Evolutionary conservation across 2,797 vertebrate species (phyloP), one percentile per base, ranked within the genome.

Genomic region (Cossypha polioptera): DNA sequence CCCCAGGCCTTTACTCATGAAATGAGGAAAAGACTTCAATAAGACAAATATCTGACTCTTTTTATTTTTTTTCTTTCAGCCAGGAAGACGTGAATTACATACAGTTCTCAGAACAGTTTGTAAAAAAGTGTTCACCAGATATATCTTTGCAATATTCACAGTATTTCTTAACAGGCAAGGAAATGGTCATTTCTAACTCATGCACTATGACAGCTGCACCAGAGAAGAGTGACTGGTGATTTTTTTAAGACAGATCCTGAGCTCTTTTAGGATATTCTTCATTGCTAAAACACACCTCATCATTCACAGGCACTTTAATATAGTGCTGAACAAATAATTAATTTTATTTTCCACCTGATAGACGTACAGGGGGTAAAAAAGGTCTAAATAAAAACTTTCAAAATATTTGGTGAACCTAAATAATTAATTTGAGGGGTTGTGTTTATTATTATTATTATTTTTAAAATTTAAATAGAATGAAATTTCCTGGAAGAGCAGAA

Each of bases 371-470:
- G 10, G 1, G 1, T 2, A 5, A 10, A 58, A 73, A 77, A 45
- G 3, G 35, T 61, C 75, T 83, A 78, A 57, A 80, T 57, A 92
- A 83, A 93, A 95, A 47, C 50, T 84, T 93, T 29, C 82, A 88
- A 40, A 86, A 68, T 96, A 92, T 96, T 96, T 96, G 90, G 54
- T 2, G 16, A 94, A 80, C 35, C 6, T 90, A 88, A 94, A 92
- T 91, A 94, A 96, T 90, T 95, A 63, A 94, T 94, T 71, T 90
- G 36, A 36, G 25, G 54, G 1, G 5, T 8, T 15, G 29, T 47
- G 6, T 10, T n/a, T 19, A 18, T 19, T 14, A 18, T 54, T n/a
- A 33, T 50, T 51, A 50, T 42, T 8, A 9, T 20, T 43, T 26
- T 48, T 45, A 13, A 1, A n/a, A n/a, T 72, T 65, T 13, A 24